These are phyloP conservation scores for Scarus forsteni DNA, from an alignment of 2,797 vertebrate species.

Conservation along the genomic window DNA sequence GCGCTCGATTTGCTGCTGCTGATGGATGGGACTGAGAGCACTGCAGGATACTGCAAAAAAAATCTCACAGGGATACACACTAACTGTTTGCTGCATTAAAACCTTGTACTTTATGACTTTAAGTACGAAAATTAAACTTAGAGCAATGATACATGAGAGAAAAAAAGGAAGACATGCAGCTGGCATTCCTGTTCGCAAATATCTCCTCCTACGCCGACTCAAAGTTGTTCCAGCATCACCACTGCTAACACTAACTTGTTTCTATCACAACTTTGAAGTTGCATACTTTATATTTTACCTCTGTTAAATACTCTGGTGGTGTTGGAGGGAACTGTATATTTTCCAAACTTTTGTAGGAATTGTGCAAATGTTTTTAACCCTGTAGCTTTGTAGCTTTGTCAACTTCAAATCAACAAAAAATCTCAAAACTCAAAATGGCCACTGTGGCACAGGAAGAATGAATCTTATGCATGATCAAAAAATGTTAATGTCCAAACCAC, in stretches of 20 bases:
- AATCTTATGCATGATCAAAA: too few species aligned
- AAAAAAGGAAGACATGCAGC: constrained; percentile 2
- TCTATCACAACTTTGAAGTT: background rate
- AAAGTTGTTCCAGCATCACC: constrained; percentile 13
- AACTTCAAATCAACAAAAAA: too few species aligned
- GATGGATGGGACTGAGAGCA: constrained; percentile 4
- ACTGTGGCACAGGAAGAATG: too few species aligned
- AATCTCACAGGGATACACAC: background rate
- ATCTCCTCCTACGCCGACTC: constrained; percentile 23
- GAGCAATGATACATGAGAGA: constrained; percentile 9
- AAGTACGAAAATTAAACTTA: background rate
- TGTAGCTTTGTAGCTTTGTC: too few species aligned
- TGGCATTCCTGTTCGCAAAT: constrained; percentile 21
- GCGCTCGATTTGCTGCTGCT: constrained; percentile 16
- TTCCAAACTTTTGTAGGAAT: too few species aligned
- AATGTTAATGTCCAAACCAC: too few species aligned
- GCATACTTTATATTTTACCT: background rate
- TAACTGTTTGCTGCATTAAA: background rate
- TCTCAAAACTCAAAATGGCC: too few species aligned
- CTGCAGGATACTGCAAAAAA: background rate
- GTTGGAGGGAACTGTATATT: background rate
- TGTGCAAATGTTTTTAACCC: too few species aligned
- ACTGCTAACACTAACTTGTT: constrained; percentile 8
- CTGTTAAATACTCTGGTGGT: background rate
- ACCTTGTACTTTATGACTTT: background rate